A percentile compares a stretch with the other conserved stretches of the same genome.
Evolutionary conservation across 2,888 invertebrate species (phyloP).

Genomic region (Leptinotarsa peninsularis): DNA sequence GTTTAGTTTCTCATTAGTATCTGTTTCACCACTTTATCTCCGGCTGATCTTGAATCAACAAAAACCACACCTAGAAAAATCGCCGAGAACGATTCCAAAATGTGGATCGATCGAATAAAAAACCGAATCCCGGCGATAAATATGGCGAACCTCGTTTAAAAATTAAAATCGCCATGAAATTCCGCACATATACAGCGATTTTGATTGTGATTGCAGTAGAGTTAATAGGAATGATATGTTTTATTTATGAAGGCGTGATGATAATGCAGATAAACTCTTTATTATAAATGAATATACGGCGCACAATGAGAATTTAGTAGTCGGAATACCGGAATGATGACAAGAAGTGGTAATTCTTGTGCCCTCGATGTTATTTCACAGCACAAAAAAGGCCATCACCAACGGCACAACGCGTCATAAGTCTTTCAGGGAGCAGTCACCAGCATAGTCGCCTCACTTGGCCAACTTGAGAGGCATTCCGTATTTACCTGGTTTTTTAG

Average conservation of each 20-base stretch:
- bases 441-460: conserved; percentile 33
- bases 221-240: conserved; percentile 43
- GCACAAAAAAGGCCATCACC: conserved; percentile 58
- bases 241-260: conserved; percentile 47
- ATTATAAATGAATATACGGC: conserved; percentile 36
- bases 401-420: conserved; percentile 59
- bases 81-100: background rate
- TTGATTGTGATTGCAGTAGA: conserved; percentile 26
- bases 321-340: conserved; percentile 57
- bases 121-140: conserved; percentile 1
- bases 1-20: background rate
- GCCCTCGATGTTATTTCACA: conserved; percentile 56
- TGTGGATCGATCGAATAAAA: conserved; percentile 2
- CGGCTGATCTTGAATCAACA: background rate
- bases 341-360: conserved; percentile 60
- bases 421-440: conserved; percentile 44
- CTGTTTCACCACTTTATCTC: background rate
- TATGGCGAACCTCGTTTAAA: background rate
- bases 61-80: conserved; percentile 1
- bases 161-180: conserved; percentile 10
- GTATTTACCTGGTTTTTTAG: conserved; percentile 35
- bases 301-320: conserved; percentile 56
- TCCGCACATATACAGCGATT: conserved; percentile 4
- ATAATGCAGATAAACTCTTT: conserved; percentile 37
- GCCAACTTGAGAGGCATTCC: conserved; percentile 35